These are phyloP conservation scores for Alexandromys fortis DNA, from an alignment of 2,113 vertebrate species.

Conservation along the genomic window DNA sequence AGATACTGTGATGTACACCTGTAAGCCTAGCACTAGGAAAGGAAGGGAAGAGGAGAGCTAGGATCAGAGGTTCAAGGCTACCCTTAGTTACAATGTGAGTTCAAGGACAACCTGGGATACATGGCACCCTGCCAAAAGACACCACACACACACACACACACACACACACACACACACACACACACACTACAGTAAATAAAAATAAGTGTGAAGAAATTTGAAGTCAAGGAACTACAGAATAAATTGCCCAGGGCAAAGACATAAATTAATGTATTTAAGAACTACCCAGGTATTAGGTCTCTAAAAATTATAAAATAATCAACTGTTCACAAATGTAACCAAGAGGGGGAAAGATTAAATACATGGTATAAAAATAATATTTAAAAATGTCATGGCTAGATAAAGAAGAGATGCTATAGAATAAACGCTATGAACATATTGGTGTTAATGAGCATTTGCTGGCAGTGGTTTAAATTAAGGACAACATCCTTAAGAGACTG, in stretches of 20 bases:
- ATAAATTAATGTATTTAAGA: conserved; percentile 36
- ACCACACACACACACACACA: too few species aligned
- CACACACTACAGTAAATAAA: not conserved
- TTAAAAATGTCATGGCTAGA: not conserved
- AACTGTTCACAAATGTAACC: not conserved
- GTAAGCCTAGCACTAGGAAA: not conserved
- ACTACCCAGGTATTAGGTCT: not conserved
- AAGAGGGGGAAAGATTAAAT: not conserved
- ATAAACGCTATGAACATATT: not conserved
- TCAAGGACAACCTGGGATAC: not conserved
- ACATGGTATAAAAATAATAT: not conserved
- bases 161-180: too few species aligned
- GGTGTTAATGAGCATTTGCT: not conserved
- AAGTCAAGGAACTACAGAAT: not conserved
- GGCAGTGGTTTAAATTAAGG: conserved; percentile 6
- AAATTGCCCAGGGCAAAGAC: not conserved
- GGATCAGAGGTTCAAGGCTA: not conserved
- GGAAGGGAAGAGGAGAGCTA: not conserved
- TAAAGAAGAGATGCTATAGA: not conserved
- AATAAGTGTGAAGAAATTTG: conserved; percentile 4
- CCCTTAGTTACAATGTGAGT: not conserved
- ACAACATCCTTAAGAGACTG: conserved; percentile 26
- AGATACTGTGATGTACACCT: not conserved
- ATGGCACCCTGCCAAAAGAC: not conserved
- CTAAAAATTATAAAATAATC: not conserved